Base-by-base conservation (phyloP, 2,797 vertebrate species). In the Pipistrellus pipistrellus region DNA sequence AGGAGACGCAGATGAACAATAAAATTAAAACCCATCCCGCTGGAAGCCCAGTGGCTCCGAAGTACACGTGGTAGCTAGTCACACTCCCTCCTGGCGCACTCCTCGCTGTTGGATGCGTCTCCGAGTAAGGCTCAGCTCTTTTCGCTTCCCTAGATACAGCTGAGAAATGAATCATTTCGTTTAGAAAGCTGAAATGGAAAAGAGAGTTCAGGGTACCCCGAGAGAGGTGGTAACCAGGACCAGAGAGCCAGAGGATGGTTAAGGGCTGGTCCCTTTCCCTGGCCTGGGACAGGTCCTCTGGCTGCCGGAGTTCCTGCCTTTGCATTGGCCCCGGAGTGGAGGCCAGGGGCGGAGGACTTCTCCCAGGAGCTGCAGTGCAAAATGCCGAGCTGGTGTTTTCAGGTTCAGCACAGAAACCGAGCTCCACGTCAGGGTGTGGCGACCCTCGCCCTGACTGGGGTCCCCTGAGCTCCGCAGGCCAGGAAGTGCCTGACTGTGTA, bases 21-120 rank as follows among this genome's bases (percentile, higher is more conserved):
- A 96, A 94, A 94, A 93, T 97, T 82, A 96, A 91, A 96, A 87
- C 59, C 30, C 72, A 46, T 78, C 59, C 20, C 75, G 64, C 75
- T 68, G 88, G 46, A 53, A 71, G 48, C 62, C n/a, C 20, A 55
- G 84, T 41, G 72, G 12, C 76, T 57, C 4, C 2, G 25, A 68
- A 78, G 62, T n/a, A 35, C 83, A 18, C 12, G 11, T 38, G 69
- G 57, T 59, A n/a, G 53, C 66, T 13, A 48, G 53, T 32, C 35
- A 20, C 2, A 1, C 17, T 77, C 20, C 4, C 41, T 88, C 13
- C 3, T 23, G 1, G 1, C 3, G 0, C 81, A 81, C 72, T 44
- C 48, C 23, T 81, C 48, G 44, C 66, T 85, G 53, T 46, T 38
- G 15, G 15, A 23, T 32, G 73, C 44, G 25, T n/a, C 8, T 25